Percentiles rank a stretch among this genome's conserved stretches.
phyloP scores from a whole-genome alignment of 2,797 vertebrate genomes.

The Lepus townsendii region DNA sequence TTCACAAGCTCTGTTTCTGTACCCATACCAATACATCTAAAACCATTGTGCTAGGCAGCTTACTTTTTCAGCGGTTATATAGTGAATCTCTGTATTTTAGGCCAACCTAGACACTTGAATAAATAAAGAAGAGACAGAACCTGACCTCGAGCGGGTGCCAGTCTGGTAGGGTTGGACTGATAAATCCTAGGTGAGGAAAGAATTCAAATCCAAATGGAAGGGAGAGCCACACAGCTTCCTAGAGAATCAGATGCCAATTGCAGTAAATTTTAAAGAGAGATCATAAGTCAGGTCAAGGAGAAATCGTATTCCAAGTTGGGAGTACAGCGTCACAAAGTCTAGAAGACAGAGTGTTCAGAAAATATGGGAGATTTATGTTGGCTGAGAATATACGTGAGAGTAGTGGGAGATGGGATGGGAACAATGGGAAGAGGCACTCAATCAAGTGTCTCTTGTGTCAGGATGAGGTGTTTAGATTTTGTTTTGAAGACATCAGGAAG shows the following conservation, averaged over 20 bases:
- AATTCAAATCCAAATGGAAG: background rate
- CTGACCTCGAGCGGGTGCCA: background rate
- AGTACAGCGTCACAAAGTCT: background rate
- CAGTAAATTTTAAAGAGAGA: background rate
- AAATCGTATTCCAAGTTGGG: background rate
- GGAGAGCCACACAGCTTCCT: background rate
- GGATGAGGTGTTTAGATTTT: background rate
- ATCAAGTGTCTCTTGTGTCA: background rate
- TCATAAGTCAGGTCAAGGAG: background rate
- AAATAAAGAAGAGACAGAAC: background rate
- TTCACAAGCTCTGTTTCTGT: background rate
- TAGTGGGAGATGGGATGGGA: background rate
- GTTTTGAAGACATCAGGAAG: background rate
- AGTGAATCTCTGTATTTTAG: background rate
- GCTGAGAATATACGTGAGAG: background rate
- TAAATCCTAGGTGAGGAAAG: no score
- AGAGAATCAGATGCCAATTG: background rate
- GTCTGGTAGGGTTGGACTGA: background rate
- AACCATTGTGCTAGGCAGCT: background rate
- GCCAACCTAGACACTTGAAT: background rate
- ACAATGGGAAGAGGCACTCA: background rate
- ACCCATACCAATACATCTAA: background rate
- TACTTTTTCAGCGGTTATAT: background rate
- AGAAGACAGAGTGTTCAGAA: background rate
- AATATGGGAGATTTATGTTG: background rate